Conservation (phyloP, 2,113 vertebrate genomes). For the Nannobrachium achirus region DNA sequence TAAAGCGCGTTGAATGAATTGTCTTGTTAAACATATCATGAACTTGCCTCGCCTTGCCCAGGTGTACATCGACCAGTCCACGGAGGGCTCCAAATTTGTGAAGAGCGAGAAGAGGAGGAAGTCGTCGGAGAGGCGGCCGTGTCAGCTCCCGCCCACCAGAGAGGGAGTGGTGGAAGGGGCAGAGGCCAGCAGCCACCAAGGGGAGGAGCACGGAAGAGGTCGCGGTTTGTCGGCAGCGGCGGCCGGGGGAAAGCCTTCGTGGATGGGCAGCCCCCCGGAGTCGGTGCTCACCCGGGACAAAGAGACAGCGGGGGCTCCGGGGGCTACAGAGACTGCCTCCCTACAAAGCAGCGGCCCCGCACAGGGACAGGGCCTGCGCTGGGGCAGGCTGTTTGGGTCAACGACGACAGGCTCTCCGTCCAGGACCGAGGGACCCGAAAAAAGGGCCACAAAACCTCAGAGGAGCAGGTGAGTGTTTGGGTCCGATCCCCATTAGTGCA, state of each 20-base stretch:
- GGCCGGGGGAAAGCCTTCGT: slow-evolving; percentile 81
- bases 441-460: slow-evolving; percentile 51
- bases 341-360: slow-evolving; percentile 72
- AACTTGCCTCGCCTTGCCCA: slow-evolving; percentile 59
- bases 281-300: slow-evolving; percentile 86
- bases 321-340: slow-evolving; percentile 11
- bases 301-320: slow-evolving; percentile 1
- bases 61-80: slow-evolving; percentile 91
- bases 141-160: slow-evolving; percentile 80
- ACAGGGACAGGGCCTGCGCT: slow-evolving; percentile 67
- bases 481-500: not conserved
- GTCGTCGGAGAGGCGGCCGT: slow-evolving; percentile 65
- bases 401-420: slow-evolving; percentile 42
- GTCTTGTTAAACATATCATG: too few species aligned
- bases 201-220: slow-evolving; percentile 44
- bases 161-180: slow-evolving; percentile 95
- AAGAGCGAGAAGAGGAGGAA: slow-evolving; percentile 84
- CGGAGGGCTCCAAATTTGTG: slow-evolving; percentile 84
- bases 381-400: slow-evolving; percentile 82
- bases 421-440: slow-evolving; percentile 54
- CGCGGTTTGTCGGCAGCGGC: not conserved
- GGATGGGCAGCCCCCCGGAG: slow-evolving; percentile 97
- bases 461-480: slow-evolving; percentile 80
- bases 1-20: too few species aligned
- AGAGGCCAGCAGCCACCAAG: slow-evolving; percentile 82